Evolutionary conservation across 2,888 invertebrate species (phyloP).

Genomic region (Drosophila prostipennis): DNA sequence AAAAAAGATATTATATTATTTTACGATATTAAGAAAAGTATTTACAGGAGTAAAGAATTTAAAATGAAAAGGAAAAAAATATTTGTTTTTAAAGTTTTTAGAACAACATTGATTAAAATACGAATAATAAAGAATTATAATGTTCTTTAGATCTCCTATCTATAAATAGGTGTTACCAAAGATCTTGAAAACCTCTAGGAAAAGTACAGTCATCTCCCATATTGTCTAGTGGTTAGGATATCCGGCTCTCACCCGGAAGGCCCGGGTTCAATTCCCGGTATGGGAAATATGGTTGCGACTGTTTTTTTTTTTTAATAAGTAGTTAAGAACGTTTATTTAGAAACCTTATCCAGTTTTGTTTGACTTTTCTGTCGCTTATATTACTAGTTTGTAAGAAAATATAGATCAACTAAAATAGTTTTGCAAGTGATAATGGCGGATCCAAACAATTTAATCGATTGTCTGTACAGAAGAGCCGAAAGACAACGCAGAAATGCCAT

Average conservation of each 20-base stretch:
- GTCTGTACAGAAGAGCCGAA: background rate
- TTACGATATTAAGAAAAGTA: too few species aligned
- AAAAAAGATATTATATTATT: too few species aligned
- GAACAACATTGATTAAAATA: too few species aligned
- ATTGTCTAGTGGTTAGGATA: constrained; percentile 85
- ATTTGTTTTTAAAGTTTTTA: too few species aligned
- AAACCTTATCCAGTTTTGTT: background rate
- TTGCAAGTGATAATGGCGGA: background rate
- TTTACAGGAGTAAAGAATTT: too few species aligned
- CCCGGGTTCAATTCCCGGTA: constrained; percentile 89
- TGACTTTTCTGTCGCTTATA: constrained; percentile 1
- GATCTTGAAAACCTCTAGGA: too few species aligned
- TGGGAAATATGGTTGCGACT: constrained; percentile 17
- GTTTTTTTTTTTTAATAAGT: too few species aligned
- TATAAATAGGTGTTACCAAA: too few species aligned
- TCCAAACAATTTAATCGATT: background rate
- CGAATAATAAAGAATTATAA: too few species aligned
- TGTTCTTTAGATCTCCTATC: too few species aligned
- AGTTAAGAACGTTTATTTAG: too few species aligned
- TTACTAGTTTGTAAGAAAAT: background rate
- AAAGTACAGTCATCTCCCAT: constrained; percentile 33
- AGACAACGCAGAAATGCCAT: background rate
- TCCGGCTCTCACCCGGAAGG: constrained; percentile 85
- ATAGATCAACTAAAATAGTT: background rate
- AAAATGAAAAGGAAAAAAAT: too few species aligned